These are phyloP conservation scores for Chascanopsetta lugubris DNA, from an alignment of 2,113 vertebrate species.

Conservation along the genomic window DNA sequence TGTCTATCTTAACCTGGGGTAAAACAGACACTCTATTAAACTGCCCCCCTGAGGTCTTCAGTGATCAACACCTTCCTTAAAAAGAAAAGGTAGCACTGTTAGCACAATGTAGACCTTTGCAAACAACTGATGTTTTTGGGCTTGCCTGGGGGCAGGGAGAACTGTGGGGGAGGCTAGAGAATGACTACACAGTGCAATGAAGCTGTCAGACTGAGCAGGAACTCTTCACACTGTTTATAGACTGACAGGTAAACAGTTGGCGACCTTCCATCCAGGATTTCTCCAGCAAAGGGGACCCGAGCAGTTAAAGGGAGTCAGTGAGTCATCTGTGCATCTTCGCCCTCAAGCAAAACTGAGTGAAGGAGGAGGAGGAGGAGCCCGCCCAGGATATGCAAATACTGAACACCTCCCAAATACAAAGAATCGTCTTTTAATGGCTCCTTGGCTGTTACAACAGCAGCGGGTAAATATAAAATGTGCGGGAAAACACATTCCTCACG, in stretches of 20 bases:
- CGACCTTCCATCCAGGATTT: conserved; percentile 70
- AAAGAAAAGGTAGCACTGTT: conserved; percentile 5
- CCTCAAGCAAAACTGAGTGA: conserved; percentile 62
- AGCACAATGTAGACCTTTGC: conserved; percentile 42
- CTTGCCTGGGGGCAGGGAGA: conserved; percentile 30
- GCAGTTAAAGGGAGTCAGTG: conserved; percentile 35
- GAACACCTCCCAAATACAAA: conserved; percentile 13
- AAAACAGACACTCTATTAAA: conserved; percentile 10
- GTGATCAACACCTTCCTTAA: conserved; percentile 3
- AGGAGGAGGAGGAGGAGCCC: conserved; percentile 54
- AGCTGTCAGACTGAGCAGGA: conserved; percentile 50
- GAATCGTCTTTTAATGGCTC: not conserved
- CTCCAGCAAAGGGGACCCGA: conserved; percentile 42
- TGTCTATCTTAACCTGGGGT: conserved; percentile 7
- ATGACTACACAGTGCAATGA: conserved; percentile 6
- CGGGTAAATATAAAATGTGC: not conserved
- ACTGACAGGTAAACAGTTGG: conserved; percentile 67
- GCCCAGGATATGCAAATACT: conserved; percentile 81
- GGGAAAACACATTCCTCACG: not conserved
- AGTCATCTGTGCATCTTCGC: conserved; percentile 62
- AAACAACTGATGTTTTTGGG: conserved; percentile 43
- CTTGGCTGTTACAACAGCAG: not conserved
- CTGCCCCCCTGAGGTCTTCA: conserved; percentile 10
- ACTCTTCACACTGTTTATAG: conserved; percentile 54
- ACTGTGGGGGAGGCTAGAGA: conserved; percentile 11